Conservation (phyloP, 2,888 invertebrate species). For the Gnatocerus cornutus region DNA sequence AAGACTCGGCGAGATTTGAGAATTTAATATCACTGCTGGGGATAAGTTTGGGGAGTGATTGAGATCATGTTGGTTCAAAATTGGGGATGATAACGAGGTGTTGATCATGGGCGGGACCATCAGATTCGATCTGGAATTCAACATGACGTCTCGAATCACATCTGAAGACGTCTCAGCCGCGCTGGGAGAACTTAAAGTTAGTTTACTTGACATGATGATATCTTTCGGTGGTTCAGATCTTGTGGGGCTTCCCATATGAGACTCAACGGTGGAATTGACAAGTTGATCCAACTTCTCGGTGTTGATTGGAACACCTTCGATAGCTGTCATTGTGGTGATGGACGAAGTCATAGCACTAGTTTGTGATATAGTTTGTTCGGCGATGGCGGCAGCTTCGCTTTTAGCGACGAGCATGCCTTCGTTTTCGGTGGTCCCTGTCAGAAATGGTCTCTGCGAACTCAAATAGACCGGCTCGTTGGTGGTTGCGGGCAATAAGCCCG, state of each 20-base stretch:
- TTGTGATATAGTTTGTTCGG: constrained; percentile 58
- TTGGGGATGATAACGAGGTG: constrained; percentile 58
- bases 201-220: constrained; percentile 53
- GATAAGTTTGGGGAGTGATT: constrained; percentile 68
- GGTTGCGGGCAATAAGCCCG: constrained; percentile 41
- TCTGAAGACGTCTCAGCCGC: constrained; percentile 63
- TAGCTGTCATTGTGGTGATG: constrained; percentile 65
- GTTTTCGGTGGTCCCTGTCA: constrained; percentile 56
- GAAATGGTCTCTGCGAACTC: constrained; percentile 58
- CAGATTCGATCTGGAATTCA: constrained; percentile 63
- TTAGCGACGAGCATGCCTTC: constrained; percentile 62
- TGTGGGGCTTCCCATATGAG: constrained; percentile 71
- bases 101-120: constrained; percentile 62
- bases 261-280: constrained; percentile 75
- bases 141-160: constrained; percentile 70
- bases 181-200: constrained; percentile 38
- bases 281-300: constrained; percentile 76
- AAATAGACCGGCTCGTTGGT: constrained; percentile 57
- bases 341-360: constrained; percentile 65
- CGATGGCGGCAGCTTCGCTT: constrained; percentile 63
- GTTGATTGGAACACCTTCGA: constrained; percentile 63
- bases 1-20: constrained; percentile 77
- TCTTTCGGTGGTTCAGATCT: constrained; percentile 59
- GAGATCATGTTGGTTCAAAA: constrained; percentile 60
- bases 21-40: constrained; percentile 77